Evolutionary conservation across 2,797 vertebrate species (phyloP).

Genomic region (Danionella dracula): DNA sequence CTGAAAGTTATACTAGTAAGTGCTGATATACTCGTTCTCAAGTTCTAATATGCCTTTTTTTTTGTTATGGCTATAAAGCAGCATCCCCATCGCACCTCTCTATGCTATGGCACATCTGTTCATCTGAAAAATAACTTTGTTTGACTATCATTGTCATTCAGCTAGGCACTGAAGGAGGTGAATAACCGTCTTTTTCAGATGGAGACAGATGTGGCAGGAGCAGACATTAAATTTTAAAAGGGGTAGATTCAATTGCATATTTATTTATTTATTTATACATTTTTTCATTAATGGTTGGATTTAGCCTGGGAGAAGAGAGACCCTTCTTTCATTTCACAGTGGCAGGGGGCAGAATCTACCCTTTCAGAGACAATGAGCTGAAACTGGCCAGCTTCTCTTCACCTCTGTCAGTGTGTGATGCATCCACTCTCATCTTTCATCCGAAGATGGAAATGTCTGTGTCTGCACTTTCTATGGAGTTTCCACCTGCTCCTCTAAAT

Average conservation of each 20-base stretch:
- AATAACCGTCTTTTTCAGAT: slow-evolving; percentile 41
- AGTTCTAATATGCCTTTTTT: neutral
- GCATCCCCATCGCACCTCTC: too few species aligned
- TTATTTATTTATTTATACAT: slow-evolving; percentile 32
- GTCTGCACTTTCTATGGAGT: neutral
- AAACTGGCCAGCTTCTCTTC: slow-evolving; percentile 59
- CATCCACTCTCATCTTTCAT: slow-evolving; percentile 20
- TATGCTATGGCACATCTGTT: neutral
- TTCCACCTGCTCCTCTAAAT: neutral
- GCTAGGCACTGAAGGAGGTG: slow-evolving; percentile 53
- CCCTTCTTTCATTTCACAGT: slow-evolving; percentile 70
- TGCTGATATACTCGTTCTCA: too few species aligned
- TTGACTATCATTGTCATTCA: slow-evolving; percentile 26
- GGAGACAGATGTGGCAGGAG: slow-evolving; percentile 65
- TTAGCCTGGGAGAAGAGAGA: slow-evolving; percentile 71
- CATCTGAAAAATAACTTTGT: slow-evolving; percentile 17
- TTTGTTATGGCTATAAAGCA: too few species aligned
- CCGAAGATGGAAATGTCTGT: neutral
- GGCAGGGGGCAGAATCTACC: slow-evolving; percentile 70
- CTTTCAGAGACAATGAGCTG: slow-evolving; percentile 69
- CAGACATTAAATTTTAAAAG: slow-evolving; percentile 75
- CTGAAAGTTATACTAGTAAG: too few species aligned
- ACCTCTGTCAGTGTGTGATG: slow-evolving; percentile 18
- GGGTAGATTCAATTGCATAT: slow-evolving; percentile 66
- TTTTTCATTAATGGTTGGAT: slow-evolving; percentile 71